A percentile compares a stretch with the other conserved stretches of the same genome.
phyloP scores from a whole-genome alignment of 2,888 invertebrate genomes.

The Oxycera nigricornis region DNA sequence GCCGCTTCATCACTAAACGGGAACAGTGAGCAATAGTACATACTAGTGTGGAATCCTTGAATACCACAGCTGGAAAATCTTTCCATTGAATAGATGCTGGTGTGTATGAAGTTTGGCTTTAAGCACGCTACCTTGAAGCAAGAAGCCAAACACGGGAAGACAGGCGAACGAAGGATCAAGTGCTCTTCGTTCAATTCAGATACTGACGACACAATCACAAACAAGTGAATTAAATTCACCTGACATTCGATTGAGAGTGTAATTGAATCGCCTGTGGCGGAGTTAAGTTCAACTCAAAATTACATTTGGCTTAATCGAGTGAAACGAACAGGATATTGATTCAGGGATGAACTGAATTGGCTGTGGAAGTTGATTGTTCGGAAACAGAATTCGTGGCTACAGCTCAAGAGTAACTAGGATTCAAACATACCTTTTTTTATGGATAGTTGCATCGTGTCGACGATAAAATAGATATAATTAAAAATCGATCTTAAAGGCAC shows the following conservation, averaged over 20 bases:
- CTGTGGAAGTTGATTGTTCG: background rate
- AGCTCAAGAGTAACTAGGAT: no score
- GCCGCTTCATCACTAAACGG: background rate
- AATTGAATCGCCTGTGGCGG: constrained; percentile 21
- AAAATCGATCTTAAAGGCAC: no score
- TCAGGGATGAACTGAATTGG: background rate
- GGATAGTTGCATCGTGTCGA: no score
- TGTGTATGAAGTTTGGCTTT: no score
- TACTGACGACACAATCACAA: background rate
- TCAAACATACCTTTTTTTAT: no score
- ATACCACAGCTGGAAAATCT: constrained; percentile 11
- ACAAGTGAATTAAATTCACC: constrained; percentile 25
- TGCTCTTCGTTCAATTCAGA: background rate
- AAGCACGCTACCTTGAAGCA: no score
- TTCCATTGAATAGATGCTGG: constrained; percentile 1
- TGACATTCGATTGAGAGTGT: background rate
- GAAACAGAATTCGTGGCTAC: background rate
- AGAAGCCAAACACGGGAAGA: background rate
- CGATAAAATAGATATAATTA: no score
- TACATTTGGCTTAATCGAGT: background rate
- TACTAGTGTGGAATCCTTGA: constrained; percentile 22
- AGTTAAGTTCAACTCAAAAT: background rate
- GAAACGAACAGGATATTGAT: background rate
- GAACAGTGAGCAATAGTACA: background rate
- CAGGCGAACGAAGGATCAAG: background rate